Evolutionary conservation across 2,888 invertebrate genomes (phyloP), one percentile per base, ranked within the genome.

Genomic region (Clunio marinus): DNA sequence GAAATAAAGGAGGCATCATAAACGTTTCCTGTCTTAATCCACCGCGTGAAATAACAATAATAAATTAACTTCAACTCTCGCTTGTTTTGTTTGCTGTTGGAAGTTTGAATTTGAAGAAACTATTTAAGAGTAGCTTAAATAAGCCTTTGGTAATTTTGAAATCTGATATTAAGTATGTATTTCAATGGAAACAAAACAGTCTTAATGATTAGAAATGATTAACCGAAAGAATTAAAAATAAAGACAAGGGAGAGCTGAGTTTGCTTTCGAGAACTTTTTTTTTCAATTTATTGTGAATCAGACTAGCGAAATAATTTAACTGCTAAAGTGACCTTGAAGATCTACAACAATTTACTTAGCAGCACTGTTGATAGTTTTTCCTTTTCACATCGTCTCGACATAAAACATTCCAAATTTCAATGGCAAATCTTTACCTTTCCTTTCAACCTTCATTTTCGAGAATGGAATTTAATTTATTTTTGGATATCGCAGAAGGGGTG

Each of bases 1-100:
- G 22, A 46, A 46, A 63, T 45, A 63, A 63, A n/a, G n/a, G n/a
- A n/a, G n/a, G n/a, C n/a, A n/a, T 63, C 63, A 28, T 63, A 63
- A 63, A 63, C 28, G 63, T 63, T 63, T 63, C 63, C 63, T 63
- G 63, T 27, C 46, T 25, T 27, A 20, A 63, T 27, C 25, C 27
- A 10, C 17, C n/a, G 32, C 17, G 13, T 22, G 5, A 60, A 60
- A 13, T 22, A 63, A 17, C 63, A 46, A 63, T 63, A 63, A 63
- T 63, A 63, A 63, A 63, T 63, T 63, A 46, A 22, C 15, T 22
- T 51, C 57, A 27, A 25, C 57, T 57, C 45, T 8, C 3, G n/a
- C 45, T 45, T n/a, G 41, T n/a, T 10, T 41, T n/a, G 41, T 32
- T 10, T 41, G 41, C 15, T 15, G 4, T 7, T 7, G 32, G 5